Conservation (phyloP, 2,888 invertebrate species). For the Dynastes maya region DNA sequence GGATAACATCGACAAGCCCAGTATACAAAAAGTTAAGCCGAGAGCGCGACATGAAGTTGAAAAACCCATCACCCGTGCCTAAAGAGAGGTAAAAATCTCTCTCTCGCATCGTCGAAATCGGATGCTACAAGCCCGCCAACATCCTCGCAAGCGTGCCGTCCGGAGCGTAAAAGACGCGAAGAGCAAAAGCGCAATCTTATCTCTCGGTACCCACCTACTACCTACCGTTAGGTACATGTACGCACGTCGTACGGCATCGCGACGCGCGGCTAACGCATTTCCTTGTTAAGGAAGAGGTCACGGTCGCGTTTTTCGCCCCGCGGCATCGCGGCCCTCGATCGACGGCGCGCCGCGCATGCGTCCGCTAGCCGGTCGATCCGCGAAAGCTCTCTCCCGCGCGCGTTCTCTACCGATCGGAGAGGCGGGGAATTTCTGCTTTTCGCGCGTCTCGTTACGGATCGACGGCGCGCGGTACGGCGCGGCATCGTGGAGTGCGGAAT, state of each 20-base stretch:
- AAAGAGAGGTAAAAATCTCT: too few species aligned
- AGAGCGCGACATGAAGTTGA: too few species aligned
- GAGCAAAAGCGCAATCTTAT: slow-evolving; percentile 40
- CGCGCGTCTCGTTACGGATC: slow-evolving; percentile 22
- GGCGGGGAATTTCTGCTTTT: slow-evolving; percentile 18
- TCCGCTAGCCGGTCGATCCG: slow-evolving; percentile 32
- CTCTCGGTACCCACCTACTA: slow-evolving; percentile 3
- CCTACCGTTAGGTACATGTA: slow-evolving; percentile 4
- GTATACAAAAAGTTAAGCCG: too few species aligned
- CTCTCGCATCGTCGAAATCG: too few species aligned
- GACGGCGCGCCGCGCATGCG: slow-evolving; percentile 13
- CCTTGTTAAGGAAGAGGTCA: slow-evolving; percentile 64
- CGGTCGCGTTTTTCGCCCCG: slow-evolving; percentile 53
- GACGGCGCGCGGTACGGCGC: slow-evolving; percentile 28
- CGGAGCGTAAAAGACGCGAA: not conserved
- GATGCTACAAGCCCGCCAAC: too few species aligned
- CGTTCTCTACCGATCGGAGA: slow-evolving; percentile 22
- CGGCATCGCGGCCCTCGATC: slow-evolving; percentile 2
- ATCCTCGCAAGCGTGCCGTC: too few species aligned
- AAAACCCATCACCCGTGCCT: too few species aligned
- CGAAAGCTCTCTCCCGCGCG: slow-evolving; percentile 33
- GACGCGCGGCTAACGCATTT: slow-evolving; percentile 65
- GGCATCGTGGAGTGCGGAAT: not conserved
- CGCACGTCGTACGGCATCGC: slow-evolving; percentile 13
- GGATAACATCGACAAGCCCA: too few species aligned